A percentile compares a stretch with the other conserved stretches of the same genome.
phyloP scores from a whole-genome alignment of 1,140 invertebrate genomes.

The Aphaenogaster rudis region DNA sequence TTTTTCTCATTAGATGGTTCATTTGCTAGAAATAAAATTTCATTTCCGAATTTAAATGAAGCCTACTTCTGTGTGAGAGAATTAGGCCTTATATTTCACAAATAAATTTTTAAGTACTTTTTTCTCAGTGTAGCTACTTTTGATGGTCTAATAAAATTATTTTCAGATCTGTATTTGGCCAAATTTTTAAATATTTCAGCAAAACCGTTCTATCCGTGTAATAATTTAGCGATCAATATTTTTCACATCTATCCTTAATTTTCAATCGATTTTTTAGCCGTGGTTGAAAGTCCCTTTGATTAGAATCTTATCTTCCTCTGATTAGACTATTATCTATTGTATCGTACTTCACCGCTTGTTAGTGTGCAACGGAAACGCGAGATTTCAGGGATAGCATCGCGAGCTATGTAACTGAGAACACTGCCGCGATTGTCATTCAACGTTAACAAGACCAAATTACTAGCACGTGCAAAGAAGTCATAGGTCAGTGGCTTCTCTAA shows the following conservation, averaged over 20 bases:
- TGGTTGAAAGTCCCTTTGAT: not conserved
- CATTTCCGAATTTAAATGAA: no score
- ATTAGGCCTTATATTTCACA: no score
- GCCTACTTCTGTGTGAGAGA: no score
- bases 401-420: not conserved
- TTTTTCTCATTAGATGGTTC: no score
- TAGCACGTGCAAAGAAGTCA: conserved; percentile 49
- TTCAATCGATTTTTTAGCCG: not conserved
- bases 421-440: conserved; percentile 48
- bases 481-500: conserved; percentile 22
- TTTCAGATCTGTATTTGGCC: no score
- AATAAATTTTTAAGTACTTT: no score
- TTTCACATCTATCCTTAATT: not conserved
- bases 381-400: conserved; percentile 6
- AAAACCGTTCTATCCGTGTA: not conserved
- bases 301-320: not conserved
- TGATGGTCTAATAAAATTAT: no score
- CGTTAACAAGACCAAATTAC: conserved; percentile 57
- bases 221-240: not conserved
- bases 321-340: conserved; percentile 10
- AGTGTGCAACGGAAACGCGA: not conserved
- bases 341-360: not conserved
- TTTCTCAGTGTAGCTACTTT: no score
- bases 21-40: no score
- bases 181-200: no score